Evolutionary conservation across 2,113 vertebrate genomes (phyloP).

Genomic region (Odocoileus virginianus): DNA sequence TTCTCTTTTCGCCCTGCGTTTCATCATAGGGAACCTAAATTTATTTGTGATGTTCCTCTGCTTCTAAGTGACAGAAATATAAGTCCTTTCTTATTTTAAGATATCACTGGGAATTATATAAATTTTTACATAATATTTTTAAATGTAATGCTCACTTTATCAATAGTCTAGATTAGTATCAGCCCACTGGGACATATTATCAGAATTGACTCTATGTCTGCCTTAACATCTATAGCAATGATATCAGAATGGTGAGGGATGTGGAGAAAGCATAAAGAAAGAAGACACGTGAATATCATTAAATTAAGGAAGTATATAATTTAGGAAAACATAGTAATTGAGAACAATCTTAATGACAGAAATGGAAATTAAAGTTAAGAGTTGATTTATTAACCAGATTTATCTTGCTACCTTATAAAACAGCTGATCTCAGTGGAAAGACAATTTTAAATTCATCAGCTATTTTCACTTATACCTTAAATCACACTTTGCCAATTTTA

Average conservation of each 20-base stretch:
- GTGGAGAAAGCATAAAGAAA: not conserved
- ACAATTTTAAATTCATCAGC: not conserved
- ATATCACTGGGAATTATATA: not conserved
- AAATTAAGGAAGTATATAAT: not conserved
- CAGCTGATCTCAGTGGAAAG: not conserved
- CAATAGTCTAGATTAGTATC: not conserved
- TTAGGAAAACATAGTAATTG: not conserved
- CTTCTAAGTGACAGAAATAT: not conserved
- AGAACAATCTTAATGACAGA: constrained; percentile 7
- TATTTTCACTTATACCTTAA: not conserved
- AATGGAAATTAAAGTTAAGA: not conserved
- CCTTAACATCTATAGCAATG: not conserved
- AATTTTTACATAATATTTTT: not conserved
- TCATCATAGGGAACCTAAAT: not conserved
- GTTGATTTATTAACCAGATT: not conserved
- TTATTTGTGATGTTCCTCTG: not conserved
- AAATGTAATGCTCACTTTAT: not conserved
- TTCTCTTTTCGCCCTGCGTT: not conserved
- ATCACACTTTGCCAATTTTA: not conserved
- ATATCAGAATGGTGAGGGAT: not conserved
- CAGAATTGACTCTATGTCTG: not conserved
- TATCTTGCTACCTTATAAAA: not conserved
- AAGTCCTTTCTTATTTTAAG: not conserved
- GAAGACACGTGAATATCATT: not conserved
- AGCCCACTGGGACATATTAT: not conserved